Percentiles rank a stretch among this genome's conserved stretches.
Conservation (phyloP, 2,888 invertebrate species). For the Sialis fuliginosa region DNA sequence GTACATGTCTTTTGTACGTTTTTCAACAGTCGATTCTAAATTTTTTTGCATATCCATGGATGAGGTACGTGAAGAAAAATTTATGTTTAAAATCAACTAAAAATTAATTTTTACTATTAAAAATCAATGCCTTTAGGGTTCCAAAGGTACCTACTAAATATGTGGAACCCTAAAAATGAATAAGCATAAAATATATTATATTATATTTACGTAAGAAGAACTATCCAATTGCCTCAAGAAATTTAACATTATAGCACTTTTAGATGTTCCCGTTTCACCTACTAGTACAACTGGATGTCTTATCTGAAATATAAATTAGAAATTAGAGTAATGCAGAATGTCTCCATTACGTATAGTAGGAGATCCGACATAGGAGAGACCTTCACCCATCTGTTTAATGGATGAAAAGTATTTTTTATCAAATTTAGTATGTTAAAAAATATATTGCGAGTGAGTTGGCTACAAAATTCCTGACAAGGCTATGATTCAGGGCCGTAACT, state of each 20-base stretch:
- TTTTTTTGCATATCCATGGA: slow-evolving; percentile 80
- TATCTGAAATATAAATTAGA: slow-evolving; percentile 25
- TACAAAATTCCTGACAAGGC: too few relatives aligned
- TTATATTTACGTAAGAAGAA: slow-evolving; percentile 37
- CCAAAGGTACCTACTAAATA: too few relatives aligned
- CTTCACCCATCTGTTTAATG: too few relatives aligned
- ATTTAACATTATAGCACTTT: slow-evolving; percentile 74
- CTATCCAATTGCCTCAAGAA: slow-evolving; percentile 55
- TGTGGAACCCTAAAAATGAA: neutral
- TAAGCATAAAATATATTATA: neutral
- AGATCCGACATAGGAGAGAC: neutral
- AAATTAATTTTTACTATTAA: slow-evolving; percentile 5
- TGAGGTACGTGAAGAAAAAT: slow-evolving; percentile 82
- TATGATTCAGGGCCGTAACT: too few relatives aligned
- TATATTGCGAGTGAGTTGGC: too few relatives aligned
- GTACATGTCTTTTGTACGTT: slow-evolving; percentile 75
- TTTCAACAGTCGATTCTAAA: slow-evolving; percentile 75
- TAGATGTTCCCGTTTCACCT: slow-evolving; percentile 85
- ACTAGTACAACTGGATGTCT: slow-evolving; percentile 67
- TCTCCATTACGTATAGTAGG: neutral
- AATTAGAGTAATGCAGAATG: neutral
- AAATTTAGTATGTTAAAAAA: too few relatives aligned
- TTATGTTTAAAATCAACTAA: slow-evolving; percentile 63
- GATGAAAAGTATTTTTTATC: too few relatives aligned
- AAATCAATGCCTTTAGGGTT: neutral